phyloP scores from a whole-genome alignment of 2,113 vertebrate genomes.

The Trinectes maculatus region DNA sequence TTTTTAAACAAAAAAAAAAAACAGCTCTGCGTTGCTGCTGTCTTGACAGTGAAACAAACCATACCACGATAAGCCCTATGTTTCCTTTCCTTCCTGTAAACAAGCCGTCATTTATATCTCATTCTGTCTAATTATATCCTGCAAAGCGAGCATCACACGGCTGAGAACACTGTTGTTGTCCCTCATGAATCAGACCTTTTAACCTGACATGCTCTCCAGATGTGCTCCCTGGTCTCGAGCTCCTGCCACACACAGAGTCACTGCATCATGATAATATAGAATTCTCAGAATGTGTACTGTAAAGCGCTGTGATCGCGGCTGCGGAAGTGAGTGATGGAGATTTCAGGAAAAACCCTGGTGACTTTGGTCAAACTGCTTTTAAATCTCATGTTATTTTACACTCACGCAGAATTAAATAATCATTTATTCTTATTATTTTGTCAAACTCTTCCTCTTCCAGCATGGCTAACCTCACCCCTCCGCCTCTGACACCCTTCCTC shows the following conservation, averaged over 20 bases:
- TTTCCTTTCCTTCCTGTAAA: not conserved
- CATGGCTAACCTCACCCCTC: constrained; percentile 58
- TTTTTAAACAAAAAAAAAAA: no score
- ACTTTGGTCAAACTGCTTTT: constrained; percentile 1
- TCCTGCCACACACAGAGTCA: no score
- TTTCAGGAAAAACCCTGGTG: no score
- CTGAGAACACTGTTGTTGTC: no score
- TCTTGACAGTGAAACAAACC: not conserved
- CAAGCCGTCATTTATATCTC: not conserved
- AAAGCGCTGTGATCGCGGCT: no score
- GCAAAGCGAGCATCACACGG: not conserved
- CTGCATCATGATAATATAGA: not conserved
- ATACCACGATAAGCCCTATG: not conserved
- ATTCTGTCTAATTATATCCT: not conserved
- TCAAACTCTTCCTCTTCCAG: constrained; percentile 43
- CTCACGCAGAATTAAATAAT: constrained; percentile 1
- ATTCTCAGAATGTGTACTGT: not conserved
- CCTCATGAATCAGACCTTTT: no score
- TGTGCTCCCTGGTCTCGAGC: not conserved
- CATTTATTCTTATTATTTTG: constrained; percentile 27
- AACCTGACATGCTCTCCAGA: not conserved
- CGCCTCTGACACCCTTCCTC: constrained; percentile 23
- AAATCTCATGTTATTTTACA: not conserved
- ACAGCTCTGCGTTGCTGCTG: not conserved
- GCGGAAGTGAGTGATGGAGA: no score